Percentiles rank a stretch among this genome's conserved stretches.
phyloP scores from a whole-genome alignment of 2,113 vertebrate genomes.

The Micronisus gabar region DNA sequence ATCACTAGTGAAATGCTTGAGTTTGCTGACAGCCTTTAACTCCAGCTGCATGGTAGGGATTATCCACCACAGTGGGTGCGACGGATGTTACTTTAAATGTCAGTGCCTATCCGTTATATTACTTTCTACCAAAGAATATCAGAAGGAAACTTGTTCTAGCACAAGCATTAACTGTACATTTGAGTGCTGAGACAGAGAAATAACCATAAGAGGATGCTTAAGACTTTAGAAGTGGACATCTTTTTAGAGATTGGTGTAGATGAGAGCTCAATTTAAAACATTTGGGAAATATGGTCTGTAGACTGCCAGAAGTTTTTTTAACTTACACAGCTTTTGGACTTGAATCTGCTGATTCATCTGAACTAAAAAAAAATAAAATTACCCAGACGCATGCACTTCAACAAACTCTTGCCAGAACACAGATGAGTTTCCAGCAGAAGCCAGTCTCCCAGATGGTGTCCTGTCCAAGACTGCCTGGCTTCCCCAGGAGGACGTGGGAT shows the following conservation, averaged over 20 bases:
- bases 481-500: background rate
- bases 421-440: background rate
- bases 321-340: background rate
- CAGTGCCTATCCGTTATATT: background rate
- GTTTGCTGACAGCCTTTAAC: background rate
- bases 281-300: background rate
- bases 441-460: background rate
- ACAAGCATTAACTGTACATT: background rate
- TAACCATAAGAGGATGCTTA: background rate
- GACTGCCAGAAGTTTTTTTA: background rate
- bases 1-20: background rate
- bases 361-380: background rate
- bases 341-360: slow-evolving; percentile 18
- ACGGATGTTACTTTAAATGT: background rate
- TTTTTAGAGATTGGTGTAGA: background rate
- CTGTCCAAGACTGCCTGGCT: background rate
- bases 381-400: background rate
- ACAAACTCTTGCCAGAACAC: background rate
- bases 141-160: background rate
- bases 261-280: background rate
- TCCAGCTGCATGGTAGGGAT: background rate
- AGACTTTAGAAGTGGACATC: background rate
- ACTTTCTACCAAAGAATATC: background rate
- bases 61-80: background rate
- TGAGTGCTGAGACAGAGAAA: background rate